Base-by-base conservation (phyloP, 1,140 invertebrate genomes). In the Thalassaphorura encarpata region DNA sequence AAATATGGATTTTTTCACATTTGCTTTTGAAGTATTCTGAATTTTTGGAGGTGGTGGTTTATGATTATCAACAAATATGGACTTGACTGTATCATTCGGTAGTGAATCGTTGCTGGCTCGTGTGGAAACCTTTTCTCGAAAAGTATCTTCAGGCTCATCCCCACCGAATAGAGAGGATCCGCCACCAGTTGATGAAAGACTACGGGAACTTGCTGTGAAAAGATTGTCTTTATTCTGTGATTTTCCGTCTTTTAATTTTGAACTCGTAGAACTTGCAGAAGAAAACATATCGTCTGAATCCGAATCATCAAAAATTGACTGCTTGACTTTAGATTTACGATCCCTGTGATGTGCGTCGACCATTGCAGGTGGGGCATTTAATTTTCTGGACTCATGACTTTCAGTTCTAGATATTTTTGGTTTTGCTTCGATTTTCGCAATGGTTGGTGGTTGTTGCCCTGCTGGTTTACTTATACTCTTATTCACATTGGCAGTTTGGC, bases 1-100 rank as follows among this genome's bases (percentile, higher is more conserved):
- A 56, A 66, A 66, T 18, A 64, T 58, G 8, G 64, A 65, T 15
- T 54, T 49, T 21, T 53, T 50, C 15, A 52, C 42, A 11, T 11
- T 36, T 36, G 33, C 33, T 36, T 36, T 36, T 36, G 33, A n/a
- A n/a, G n/a, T n/a, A n/a, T n/a, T 36, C n/a, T n/a, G 11, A 36
- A 36, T 36, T 36, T 36, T 36, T 11, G 33, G n/a, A 36, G 11
- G 33, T 36, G 11, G 33, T 11, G 33, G 11, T n/a, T 11, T 11
- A 36, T 36, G n/a, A 11, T 36, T 36, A n/a, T 11, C n/a, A 36
- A n/a, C n/a, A 36, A 11, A 36, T n/a, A n/a, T n/a, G n/a, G n/a
- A n/a, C n/a, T n/a, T n/a, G n/a, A n/a, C n/a, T n/a, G n/a, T n/a
- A n/a, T n/a, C n/a, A n/a, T n/a, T n/a, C n/a, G n/a, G n/a, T n/a